Evolutionary conservation across 2,888 invertebrate genomes (phyloP).

Genomic region (Scaptomyza tumidula): DNA sequence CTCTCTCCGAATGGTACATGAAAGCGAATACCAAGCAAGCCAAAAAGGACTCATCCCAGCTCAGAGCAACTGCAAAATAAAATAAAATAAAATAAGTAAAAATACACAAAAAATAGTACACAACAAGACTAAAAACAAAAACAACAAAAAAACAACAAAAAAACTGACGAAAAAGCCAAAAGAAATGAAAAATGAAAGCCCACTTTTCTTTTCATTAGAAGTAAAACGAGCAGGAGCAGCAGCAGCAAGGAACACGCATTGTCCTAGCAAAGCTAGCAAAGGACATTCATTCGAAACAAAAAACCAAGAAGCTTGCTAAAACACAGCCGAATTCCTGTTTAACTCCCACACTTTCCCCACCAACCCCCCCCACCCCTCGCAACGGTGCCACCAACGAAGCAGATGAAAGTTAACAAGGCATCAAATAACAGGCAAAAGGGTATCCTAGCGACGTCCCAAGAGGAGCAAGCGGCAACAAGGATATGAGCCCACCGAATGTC

Average conservation of each 20-base stretch:
- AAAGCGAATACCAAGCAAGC: conserved; percentile 69
- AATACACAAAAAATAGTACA: conserved; percentile 46
- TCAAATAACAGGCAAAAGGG: conserved; percentile 76
- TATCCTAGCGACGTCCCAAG: conserved; percentile 69
- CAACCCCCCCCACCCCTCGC: background rate
- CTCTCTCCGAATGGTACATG: conserved; percentile 59
- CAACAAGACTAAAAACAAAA: conserved; percentile 6
- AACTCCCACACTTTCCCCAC: background rate
- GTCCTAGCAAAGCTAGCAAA: conserved; percentile 55
- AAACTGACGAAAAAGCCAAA: conserved; percentile 25
- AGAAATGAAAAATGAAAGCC: conserved; percentile 61
- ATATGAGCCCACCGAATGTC: conserved; percentile 47
- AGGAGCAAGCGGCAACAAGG: conserved; percentile 25
- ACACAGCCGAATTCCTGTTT: conserved; percentile 54
- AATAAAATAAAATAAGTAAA: conserved; percentile 14
- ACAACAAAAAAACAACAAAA: too few species aligned
- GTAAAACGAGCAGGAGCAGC: conserved; percentile 64
- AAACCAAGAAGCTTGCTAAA: conserved; percentile 49
- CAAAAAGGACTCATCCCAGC: conserved; percentile 53
- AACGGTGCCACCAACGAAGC: conserved; percentile 1
- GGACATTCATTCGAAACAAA: conserved; percentile 54
- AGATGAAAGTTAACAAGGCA: conserved; percentile 78
- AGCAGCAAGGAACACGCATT: conserved; percentile 49
- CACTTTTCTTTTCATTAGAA: conserved; percentile 73
- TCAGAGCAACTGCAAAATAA: conserved; percentile 17